Percentiles rank a stretch among this genome's conserved stretches.
Evolutionary conservation across 2,797 vertebrate species (phyloP).

Genomic region (Halcyon chelicuti): DNA sequence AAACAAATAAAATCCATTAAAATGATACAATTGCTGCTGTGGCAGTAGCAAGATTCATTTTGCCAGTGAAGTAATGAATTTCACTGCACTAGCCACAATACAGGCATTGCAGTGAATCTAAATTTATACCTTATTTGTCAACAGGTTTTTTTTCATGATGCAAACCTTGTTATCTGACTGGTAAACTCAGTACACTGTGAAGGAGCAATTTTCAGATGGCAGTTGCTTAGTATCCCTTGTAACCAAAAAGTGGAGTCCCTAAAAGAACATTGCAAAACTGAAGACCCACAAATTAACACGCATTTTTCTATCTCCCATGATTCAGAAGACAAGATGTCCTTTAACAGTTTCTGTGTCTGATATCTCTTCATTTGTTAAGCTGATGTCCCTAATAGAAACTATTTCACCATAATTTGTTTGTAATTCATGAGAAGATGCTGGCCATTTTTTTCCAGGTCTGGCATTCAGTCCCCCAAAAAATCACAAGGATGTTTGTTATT

Average conservation of each 20-base stretch:
- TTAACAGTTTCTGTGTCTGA: neutral
- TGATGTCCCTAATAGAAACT: neutral
- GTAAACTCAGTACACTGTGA: neutral
- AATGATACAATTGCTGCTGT: accelerated
- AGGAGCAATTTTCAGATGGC: neutral
- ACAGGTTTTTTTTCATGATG: neutral
- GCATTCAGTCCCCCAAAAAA: neutral
- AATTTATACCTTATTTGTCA: neutral
- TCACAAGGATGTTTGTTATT: neutral
- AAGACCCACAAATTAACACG: neutral
- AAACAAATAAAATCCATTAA: neutral
- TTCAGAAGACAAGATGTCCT: neutral
- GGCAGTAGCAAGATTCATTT: neutral
- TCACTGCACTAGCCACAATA: neutral
- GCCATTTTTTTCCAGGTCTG: neutral
- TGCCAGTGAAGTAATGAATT: neutral
- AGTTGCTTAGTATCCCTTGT: neutral
- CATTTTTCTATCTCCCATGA: neutral
- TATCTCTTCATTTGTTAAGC: neutral
- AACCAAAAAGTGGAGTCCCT: neutral
- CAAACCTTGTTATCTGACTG: neutral
- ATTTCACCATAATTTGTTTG: neutral
- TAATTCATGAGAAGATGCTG: neutral
- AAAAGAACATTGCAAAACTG: neutral
- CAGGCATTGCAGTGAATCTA: neutral